phyloP scores from a whole-genome alignment of 2,113 vertebrate genomes.

The Ivindomyrus marchei region DNA sequence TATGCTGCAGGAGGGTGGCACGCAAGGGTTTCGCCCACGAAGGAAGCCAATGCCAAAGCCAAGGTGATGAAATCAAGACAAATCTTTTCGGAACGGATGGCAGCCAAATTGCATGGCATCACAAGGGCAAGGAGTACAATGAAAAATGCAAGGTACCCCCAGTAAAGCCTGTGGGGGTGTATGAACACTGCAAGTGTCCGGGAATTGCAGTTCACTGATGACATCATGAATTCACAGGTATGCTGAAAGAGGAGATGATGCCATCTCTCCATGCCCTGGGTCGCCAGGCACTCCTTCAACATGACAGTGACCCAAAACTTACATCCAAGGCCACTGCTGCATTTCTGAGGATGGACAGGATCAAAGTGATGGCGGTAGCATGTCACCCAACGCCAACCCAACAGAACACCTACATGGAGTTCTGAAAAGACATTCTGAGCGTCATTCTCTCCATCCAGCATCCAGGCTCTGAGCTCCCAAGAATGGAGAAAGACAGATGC shows the following conservation, averaged over 20 bases:
- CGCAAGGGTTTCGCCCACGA: background rate
- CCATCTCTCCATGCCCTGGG: background rate
- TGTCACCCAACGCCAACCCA: background rate
- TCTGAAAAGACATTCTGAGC: background rate
- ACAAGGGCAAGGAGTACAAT: background rate
- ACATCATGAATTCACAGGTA: background rate
- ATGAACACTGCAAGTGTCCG: background rate
- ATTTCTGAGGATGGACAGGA: background rate
- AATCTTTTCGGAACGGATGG: background rate
- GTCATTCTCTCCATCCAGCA: background rate
- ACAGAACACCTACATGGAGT: background rate
- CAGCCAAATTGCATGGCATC: background rate
- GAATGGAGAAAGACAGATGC: no score
- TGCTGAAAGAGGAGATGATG: background rate
- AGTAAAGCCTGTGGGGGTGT: background rate
- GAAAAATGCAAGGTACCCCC: background rate
- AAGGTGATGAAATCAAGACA: background rate
- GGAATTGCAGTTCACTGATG: background rate
- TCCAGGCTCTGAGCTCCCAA: no score
- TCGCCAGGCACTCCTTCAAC: background rate
- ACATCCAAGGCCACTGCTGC: background rate
- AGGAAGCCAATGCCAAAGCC: background rate
- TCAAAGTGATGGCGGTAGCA: background rate
- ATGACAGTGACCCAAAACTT: background rate
- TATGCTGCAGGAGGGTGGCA: background rate